These are phyloP conservation scores for Catharus fuscescens DNA, from an alignment of 2,113 vertebrate species.

Conservation along the genomic window DNA sequence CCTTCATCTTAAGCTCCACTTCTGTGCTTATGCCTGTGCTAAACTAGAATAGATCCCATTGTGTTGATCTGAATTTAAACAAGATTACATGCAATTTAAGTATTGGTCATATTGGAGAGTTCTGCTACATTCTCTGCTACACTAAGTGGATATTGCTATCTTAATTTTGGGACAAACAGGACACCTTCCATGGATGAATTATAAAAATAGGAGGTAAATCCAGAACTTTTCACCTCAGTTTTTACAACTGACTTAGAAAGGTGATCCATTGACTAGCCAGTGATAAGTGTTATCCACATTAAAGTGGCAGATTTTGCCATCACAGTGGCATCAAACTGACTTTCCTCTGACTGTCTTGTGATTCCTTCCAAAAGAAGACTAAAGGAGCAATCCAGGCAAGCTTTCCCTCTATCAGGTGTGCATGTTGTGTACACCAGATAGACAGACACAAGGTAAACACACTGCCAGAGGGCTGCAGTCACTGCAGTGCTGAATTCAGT, in stretches of 20 bases:
- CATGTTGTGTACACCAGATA: fast-evolving
- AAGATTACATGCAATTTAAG: not conserved
- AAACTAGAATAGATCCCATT: not conserved
- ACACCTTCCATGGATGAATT: not conserved
- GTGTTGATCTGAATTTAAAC: not conserved
- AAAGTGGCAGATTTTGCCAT: not conserved
- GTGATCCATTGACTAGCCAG: not conserved
- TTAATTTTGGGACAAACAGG: not conserved
- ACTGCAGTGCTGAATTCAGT: not conserved
- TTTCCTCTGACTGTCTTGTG: not conserved
- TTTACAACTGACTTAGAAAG: not conserved
- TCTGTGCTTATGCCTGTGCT: not conserved
- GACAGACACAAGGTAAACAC: not conserved
- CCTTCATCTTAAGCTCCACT: not conserved
- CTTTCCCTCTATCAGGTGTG: not conserved
- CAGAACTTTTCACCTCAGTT: not conserved
- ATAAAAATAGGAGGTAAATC: not conserved
- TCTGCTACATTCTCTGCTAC: not conserved
- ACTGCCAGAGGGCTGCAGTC: not conserved
- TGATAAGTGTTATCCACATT: not conserved
- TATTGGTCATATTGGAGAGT: not conserved
- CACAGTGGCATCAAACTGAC: not conserved
- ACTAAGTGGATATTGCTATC: not conserved
- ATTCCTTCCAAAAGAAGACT: not conserved
- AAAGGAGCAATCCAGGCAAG: not conserved